phyloP scores from a whole-genome alignment of 2,797 vertebrate genomes.

The Ficedula albicollis region DNA sequence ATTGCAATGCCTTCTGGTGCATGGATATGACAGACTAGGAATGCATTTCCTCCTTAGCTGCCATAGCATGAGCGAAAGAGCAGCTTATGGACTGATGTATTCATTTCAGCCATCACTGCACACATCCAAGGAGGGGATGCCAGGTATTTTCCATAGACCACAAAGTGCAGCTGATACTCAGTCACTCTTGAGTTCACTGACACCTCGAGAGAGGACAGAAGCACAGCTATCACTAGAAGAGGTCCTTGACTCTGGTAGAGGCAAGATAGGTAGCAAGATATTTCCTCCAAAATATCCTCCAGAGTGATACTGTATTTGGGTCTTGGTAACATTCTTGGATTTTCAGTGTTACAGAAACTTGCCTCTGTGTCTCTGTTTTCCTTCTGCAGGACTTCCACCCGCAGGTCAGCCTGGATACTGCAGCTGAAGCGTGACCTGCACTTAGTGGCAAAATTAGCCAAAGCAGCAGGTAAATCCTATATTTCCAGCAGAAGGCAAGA shows the following conservation, averaged over 20 bases:
- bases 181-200: not conserved
- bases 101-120: not conserved
- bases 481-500: not conserved
- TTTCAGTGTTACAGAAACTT: not conserved
- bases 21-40: not conserved
- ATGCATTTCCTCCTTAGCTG: not conserved
- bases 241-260: not conserved
- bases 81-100: not conserved
- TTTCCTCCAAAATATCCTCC: not conserved
- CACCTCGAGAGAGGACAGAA: not conserved
- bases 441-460: not conserved
- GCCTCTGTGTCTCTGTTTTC: not conserved
- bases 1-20: not conserved
- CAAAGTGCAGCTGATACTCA: not conserved
- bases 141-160: not conserved
- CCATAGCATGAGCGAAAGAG: not conserved
- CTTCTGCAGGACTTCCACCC: slow-evolving; percentile 41
- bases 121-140: not conserved
- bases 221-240: not conserved
- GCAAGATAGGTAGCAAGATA: not conserved
- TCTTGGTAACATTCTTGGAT: not conserved
- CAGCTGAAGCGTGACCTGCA: not conserved
- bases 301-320: not conserved
- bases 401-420: slow-evolving; percentile 38
- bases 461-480: not conserved